These are phyloP conservation scores for Lamellibrachia satsuma DNA, from an alignment of 2,888 invertebrate species.

Conservation along the genomic window DNA sequence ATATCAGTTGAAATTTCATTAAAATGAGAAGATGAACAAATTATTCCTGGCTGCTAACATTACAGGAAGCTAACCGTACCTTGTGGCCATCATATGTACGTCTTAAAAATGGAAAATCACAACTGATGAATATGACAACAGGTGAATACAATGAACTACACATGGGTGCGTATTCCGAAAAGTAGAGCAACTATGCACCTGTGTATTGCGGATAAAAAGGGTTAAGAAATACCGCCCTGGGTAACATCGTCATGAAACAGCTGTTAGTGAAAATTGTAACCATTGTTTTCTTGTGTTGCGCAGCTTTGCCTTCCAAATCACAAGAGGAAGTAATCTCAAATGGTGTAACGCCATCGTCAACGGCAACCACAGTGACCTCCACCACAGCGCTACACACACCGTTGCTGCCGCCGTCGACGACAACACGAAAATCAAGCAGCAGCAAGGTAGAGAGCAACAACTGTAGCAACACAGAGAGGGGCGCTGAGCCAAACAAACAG, in stretches of 20 bases:
- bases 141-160: too few relatives aligned
- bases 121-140: too few relatives aligned
- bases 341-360: constrained; percentile 42
- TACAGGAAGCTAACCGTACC: too few relatives aligned
- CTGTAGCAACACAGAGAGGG: constrained; percentile 42
- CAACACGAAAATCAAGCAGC: constrained; percentile 18
- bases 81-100: too few relatives aligned
- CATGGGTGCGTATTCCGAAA: too few relatives aligned
- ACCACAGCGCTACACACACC: constrained; percentile 47
- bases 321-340: constrained; percentile 66
- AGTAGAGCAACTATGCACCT: too few relatives aligned
- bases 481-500: constrained; percentile 37
- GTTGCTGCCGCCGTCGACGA: constrained; percentile 8
- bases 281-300: constrained; percentile 25
- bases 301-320: constrained; percentile 63
- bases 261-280: not conserved
- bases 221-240: not conserved
- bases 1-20: too few relatives aligned
- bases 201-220: too few relatives aligned
- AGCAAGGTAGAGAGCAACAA: constrained; percentile 42
- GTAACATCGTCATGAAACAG: not conserved
- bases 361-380: constrained; percentile 42
- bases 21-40: too few relatives aligned
- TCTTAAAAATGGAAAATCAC: too few relatives aligned
- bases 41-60: too few relatives aligned